Evolutionary conservation across 2,888 invertebrate genomes (phyloP), one percentile per base, ranked within the genome.

Genomic region (Choreutis nemorana): DNA sequence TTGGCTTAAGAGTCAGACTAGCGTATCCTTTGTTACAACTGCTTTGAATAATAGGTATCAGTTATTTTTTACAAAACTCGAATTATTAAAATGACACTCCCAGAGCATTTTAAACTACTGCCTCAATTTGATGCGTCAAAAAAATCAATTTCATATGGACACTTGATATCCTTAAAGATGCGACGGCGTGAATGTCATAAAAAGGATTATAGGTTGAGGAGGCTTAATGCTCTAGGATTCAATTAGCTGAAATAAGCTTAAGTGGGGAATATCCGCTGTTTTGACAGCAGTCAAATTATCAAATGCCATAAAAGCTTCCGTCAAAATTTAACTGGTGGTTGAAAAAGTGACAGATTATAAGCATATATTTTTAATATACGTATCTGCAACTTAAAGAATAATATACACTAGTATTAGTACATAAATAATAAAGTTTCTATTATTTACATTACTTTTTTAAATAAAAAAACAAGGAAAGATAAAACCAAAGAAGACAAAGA

Each of bases 211-310:
- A 65, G 62, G 62, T 62, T 63, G 44, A 55, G 55, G 50, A 50
- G 55, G 54, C 58, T 66, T 75, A 73, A 73, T 73, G 54, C 63
- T 55, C 71, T 72, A 75, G 70, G 68, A 77, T 75, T 78, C 78
- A 78, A 78, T 78, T 78, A 77, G 61, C 60, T 45, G 75, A 64
- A 77, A 78, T 77, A 72, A 78, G 73, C 75, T 78, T 75, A 75
- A 77, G 71, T 75, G 63, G 62, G 40, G 45, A 55, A 61, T 71
- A 72, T 77, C 75, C 71, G 65, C 65, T 77, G 67, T 77, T 78
- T 49, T 77, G 78, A 78, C 78, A 73, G 70, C 67, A 55, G 52
- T 64, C 66, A 62, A 71, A 73, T 77, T 71, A 71, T 60, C 55
- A 48, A 50, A 52, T 49, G 59, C 49, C 55, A 12, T 54, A 39